Conservation (phyloP, 2,888 invertebrate species). For the Taphrorychus bicolor region DNA sequence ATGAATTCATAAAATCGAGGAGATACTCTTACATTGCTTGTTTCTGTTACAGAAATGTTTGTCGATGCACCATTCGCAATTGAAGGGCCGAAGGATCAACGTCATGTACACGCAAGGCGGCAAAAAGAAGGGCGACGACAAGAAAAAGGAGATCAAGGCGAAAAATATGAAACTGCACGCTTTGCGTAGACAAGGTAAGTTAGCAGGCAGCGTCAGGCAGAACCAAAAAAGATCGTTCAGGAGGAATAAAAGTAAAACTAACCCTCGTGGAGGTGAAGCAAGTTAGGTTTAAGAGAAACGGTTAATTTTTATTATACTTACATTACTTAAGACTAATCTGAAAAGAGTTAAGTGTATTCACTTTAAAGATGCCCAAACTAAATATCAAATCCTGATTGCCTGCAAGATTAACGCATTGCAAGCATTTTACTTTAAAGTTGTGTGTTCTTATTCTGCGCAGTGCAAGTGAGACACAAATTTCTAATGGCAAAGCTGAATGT, state of each 20-base stretch:
- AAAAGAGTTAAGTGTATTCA: too few relatives aligned
- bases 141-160: conserved; percentile 53
- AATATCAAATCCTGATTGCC: too few relatives aligned
- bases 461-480: too few relatives aligned
- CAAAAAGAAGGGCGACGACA: conserved; percentile 53
- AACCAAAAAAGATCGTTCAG: conserved; percentile 53
- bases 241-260: conserved; percentile 44
- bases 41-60: conserved; percentile 59
- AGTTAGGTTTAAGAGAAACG: neutral
- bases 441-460: too few relatives aligned
- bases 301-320: too few relatives aligned
- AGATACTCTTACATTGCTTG: too few relatives aligned
- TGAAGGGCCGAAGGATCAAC: conserved; percentile 59
- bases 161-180: conserved; percentile 61
- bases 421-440: too few relatives aligned
- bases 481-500: too few relatives aligned
- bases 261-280: neutral
- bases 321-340: too few relatives aligned
- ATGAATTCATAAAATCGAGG: too few relatives aligned
- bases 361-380: too few relatives aligned
- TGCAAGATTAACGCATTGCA: too few relatives aligned
- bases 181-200: conserved; percentile 57
- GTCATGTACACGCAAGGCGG: conserved; percentile 59
- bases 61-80: conserved; percentile 57
- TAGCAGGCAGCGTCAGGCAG: conserved; percentile 55